Conservation (phyloP, 2,797 vertebrate species). For the Epinephelus malabaricus region DNA sequence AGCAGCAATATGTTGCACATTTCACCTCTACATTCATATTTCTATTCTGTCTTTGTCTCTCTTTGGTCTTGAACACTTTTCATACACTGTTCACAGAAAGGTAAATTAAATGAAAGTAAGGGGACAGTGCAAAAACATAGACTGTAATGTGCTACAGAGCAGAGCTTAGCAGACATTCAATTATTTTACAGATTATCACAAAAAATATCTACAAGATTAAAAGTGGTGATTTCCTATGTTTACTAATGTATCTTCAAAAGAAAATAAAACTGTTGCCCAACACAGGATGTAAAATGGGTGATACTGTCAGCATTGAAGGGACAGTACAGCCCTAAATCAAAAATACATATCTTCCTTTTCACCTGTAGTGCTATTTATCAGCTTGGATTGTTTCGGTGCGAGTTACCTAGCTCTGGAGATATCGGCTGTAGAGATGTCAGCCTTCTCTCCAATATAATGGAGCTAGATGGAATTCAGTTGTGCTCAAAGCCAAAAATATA, state of each 20-base stretch:
- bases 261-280: neutral
- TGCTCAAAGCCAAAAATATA: too few species aligned
- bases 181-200: constrained; percentile 1
- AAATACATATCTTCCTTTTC: too few species aligned
- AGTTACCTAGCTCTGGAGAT: too few species aligned
- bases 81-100: constrained; percentile 5
- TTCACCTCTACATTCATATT: neutral
- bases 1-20: constrained; percentile 1
- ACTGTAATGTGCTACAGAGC: neutral
- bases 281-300: constrained; percentile 36
- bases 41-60: neutral
- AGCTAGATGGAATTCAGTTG: too few species aligned
- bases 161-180: neutral
- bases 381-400: too few species aligned
- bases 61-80: neutral
- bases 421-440: too few species aligned
- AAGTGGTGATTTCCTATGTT: too few species aligned
- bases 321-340: too few species aligned
- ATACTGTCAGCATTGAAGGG: neutral
- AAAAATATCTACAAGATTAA: neutral
- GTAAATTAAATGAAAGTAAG: neutral
- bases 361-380: too few species aligned
- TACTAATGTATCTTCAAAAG: too few species aligned
- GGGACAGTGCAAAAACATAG: neutral
- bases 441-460: too few species aligned